These are phyloP conservation scores for Urocitellus parryii DNA, from an alignment of 2,113 vertebrate genomes.

Conservation along the genomic window DNA sequence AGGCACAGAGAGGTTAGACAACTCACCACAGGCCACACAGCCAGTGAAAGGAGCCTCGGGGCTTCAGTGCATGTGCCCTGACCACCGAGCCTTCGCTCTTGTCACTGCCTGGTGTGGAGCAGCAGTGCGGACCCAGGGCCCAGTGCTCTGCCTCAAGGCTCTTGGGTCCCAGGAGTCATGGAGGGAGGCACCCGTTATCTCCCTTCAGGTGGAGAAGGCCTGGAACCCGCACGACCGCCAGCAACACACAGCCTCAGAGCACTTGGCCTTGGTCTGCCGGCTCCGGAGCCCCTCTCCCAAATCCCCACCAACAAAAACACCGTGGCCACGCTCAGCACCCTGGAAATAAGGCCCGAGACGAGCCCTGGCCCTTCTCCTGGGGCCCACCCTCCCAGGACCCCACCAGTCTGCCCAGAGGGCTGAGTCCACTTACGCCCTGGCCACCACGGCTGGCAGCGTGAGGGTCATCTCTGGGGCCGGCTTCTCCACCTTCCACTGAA, in stretches of 20 bases:
- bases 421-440: background rate
- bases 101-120: accelerated
- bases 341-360: background rate
- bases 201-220: accelerated
- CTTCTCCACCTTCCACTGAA: background rate
- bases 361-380: background rate
- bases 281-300: background rate
- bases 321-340: too few relatives aligned
- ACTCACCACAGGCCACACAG: background rate
- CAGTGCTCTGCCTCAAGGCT: accelerated
- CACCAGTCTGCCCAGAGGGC: accelerated
- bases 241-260: background rate
- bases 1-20: background rate
- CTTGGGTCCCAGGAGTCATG: background rate
- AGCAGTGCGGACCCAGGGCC: background rate
- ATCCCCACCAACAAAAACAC: background rate
- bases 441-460: background rate
- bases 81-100: accelerated
- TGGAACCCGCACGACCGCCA: background rate
- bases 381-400: background rate
- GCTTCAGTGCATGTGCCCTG: accelerated
- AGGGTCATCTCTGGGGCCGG: background rate
- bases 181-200: background rate
- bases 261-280: background rate
- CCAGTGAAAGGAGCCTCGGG: background rate